Conservation (phyloP, 2,888 invertebrate genomes). For the Morinoia aosen region DNA sequence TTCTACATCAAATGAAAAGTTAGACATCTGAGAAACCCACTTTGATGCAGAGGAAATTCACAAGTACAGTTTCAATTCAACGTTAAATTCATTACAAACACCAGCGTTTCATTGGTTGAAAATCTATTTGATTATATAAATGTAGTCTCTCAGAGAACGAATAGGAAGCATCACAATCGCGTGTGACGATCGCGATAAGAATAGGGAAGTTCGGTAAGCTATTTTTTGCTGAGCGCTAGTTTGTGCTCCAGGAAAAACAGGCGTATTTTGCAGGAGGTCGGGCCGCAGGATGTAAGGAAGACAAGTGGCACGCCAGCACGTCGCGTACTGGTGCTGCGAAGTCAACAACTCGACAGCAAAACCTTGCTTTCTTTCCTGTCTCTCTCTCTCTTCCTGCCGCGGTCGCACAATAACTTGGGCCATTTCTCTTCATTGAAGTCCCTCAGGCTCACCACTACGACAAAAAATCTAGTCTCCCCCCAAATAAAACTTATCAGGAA, state of each 20-base stretch:
- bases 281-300: not conserved
- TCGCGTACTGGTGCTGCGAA: not conserved
- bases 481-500: not conserved
- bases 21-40: not conserved
- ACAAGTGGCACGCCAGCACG: not conserved
- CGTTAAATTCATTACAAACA: not conserved
- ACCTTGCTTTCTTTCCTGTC: constrained; percentile 10
- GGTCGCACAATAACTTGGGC: constrained; percentile 37
- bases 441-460: constrained; percentile 25
- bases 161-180: not conserved
- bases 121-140: not conserved
- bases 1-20: not conserved
- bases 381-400: constrained; percentile 22
- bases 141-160: not conserved
- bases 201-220: not conserved
- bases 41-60: not conserved
- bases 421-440: constrained; percentile 47
- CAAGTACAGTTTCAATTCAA: not conserved
- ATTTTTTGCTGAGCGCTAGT: not conserved
- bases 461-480: not conserved
- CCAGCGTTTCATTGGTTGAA: not conserved
- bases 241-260: not conserved
- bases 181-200: not conserved
- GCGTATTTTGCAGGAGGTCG: not conserved
- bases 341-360: constrained; percentile 17